A percentile compares a stretch with the other conserved stretches of the same genome.
Evolutionary conservation across 2,888 invertebrate species (phyloP).

Genomic region (Cinara cedri): DNA sequence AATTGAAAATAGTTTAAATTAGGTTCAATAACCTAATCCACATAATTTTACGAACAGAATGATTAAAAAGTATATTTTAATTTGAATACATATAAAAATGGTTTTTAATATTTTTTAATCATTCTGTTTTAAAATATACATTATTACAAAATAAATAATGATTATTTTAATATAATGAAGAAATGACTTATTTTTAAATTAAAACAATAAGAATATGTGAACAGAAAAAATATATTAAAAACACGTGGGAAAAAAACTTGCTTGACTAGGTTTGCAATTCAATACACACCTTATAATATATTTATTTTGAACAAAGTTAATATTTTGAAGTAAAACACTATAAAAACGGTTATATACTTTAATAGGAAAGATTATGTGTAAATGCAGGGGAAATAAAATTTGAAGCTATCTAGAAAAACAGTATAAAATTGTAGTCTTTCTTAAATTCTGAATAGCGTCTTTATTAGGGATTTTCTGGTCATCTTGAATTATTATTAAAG

Average conservation of each 20-base stretch:
- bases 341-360: conserved; percentile 44
- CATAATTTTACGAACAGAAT: conserved; percentile 28
- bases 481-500: conserved; percentile 37
- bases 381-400: conserved; percentile 39
- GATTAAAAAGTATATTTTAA: conserved; percentile 31
- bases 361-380: conserved; percentile 33
- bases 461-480: conserved; percentile 45
- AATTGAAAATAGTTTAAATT: conserved; percentile 40
- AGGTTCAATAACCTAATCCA: conserved; percentile 23
- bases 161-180: conserved; percentile 22
- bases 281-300: conserved; percentile 31
- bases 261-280: conserved; percentile 46
- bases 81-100: conserved; percentile 36
- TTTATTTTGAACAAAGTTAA: conserved; percentile 27
- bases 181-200: conserved; percentile 34
- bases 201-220: conserved; percentile 14
- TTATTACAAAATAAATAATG: conserved; percentile 41
- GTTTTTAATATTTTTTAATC: conserved; percentile 31
- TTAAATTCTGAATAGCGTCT: conserved; percentile 48
- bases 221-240: conserved; percentile 37
- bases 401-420: conserved; percentile 50
- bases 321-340: conserved; percentile 41
- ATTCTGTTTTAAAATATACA: conserved; percentile 46
- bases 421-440: conserved; percentile 54
- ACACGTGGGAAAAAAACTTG: conserved; percentile 16